phyloP scores from a whole-genome alignment of 2,113 vertebrate species.

The Plecturocebus donacophilus region DNA sequence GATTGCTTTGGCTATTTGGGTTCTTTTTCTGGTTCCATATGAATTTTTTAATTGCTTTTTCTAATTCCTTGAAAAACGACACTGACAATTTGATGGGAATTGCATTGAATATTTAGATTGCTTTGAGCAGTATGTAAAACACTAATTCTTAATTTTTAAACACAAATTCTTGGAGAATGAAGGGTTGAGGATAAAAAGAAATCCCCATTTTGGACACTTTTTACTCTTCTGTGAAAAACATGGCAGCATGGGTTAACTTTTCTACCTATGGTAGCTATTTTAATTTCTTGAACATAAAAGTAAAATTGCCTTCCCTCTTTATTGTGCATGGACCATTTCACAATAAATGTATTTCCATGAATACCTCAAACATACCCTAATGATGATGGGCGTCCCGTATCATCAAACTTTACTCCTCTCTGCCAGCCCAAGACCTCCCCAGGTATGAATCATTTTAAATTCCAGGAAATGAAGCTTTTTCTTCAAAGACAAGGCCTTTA shows the following conservation, averaged over 20 bases:
- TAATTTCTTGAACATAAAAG: background rate
- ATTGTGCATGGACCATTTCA: background rate
- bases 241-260: background rate
- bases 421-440: background rate
- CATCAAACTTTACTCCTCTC: background rate
- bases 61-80: no score
- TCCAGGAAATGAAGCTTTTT: background rate
- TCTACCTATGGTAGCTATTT: background rate
- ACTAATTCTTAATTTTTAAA: background rate
- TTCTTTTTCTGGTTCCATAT: no score
- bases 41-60: no score
- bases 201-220: background rate
- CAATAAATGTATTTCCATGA: background rate
- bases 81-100: no score
- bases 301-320: background rate
- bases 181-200: background rate
- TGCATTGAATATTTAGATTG: no score
- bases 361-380: background rate
- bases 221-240: background rate
- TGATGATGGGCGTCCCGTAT: background rate
- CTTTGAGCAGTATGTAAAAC: no score
- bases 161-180: background rate
- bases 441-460: background rate
- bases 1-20: no score
- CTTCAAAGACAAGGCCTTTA: conserved; percentile 17